A percentile compares a stretch with the other conserved stretches of the same genome.
Conservation (phyloP, 2,113 vertebrate species). For the Chionomys nivalis region DNA sequence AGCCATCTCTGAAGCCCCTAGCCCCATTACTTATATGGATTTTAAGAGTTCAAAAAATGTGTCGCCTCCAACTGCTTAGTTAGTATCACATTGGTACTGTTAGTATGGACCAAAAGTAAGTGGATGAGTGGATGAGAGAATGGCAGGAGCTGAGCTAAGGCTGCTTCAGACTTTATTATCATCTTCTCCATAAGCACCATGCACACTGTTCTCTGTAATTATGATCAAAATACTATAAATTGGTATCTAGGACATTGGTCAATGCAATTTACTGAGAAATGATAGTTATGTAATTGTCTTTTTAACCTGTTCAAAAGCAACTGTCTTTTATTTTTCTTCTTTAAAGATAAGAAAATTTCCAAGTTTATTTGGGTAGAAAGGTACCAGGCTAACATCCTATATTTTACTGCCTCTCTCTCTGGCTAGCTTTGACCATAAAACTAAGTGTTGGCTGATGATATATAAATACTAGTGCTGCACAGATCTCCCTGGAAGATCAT, state of each 20-base stretch:
- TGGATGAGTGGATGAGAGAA: background rate
- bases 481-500: background rate
- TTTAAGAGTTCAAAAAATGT: constrained; percentile 1
- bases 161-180: background rate
- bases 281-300: background rate
- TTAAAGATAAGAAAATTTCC: background rate
- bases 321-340: background rate
- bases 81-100: background rate
- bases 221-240: background rate
- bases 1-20: background rate
- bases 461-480: background rate
- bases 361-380: background rate
- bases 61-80: background rate
- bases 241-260: background rate
- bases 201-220: background rate
- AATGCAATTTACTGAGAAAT: constrained; percentile 18
- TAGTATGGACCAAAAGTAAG: background rate
- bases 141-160: background rate
- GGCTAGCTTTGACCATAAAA: background rate
- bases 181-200: background rate
- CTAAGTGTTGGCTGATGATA: background rate
- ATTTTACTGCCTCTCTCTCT: background rate
- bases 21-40: background rate
- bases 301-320: constrained; percentile 1
- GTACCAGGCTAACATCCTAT: background rate